phyloP scores from a whole-genome alignment of 2,888 invertebrate species.

The Ennomos fuscantarius region DNA sequence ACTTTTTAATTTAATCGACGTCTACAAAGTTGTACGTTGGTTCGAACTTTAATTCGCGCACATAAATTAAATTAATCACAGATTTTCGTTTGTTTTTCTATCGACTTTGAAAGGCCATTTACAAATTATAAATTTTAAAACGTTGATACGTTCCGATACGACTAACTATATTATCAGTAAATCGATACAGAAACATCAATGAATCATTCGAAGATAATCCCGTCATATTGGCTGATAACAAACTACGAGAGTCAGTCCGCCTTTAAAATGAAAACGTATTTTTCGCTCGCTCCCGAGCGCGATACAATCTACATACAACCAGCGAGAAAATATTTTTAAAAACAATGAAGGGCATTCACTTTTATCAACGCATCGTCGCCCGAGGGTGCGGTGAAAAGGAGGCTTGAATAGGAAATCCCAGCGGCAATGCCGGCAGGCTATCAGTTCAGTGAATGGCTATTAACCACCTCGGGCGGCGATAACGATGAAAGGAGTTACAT shows the following conservation, averaged over 20 bases:
- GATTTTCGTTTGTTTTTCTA: neutral
- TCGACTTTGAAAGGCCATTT: neutral
- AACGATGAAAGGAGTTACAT: conserved; percentile 72
- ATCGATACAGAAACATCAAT: conserved; percentile 46
- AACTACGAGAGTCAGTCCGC: conserved; percentile 60
- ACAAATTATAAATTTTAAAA: too few relatives aligned
- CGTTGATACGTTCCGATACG: neutral
- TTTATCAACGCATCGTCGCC: conserved; percentile 79
- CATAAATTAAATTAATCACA: conserved; percentile 5
- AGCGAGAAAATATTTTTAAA: conserved; percentile 73
- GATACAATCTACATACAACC: conserved; percentile 69
- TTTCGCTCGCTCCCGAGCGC: conserved; percentile 53
- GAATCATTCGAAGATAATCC: conserved; percentile 44
- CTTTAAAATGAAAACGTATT: conserved; percentile 58
- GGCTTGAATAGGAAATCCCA: conserved; percentile 69
- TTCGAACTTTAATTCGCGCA: conserved; percentile 14
- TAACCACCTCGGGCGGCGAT: conserved; percentile 81
- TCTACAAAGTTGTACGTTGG: conserved; percentile 16
- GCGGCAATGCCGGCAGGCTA: conserved; percentile 68
- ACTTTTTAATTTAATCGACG: conserved; percentile 23
- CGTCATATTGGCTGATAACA: conserved; percentile 60
- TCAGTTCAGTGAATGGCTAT: conserved; percentile 76
- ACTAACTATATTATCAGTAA: conserved; percentile 22
- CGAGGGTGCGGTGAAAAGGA: conserved; percentile 72
- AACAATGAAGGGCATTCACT: conserved; percentile 78